These are phyloP conservation scores for Anticlea derivata DNA, from an alignment of 2,888 invertebrate genomes.

Conservation along the genomic window DNA sequence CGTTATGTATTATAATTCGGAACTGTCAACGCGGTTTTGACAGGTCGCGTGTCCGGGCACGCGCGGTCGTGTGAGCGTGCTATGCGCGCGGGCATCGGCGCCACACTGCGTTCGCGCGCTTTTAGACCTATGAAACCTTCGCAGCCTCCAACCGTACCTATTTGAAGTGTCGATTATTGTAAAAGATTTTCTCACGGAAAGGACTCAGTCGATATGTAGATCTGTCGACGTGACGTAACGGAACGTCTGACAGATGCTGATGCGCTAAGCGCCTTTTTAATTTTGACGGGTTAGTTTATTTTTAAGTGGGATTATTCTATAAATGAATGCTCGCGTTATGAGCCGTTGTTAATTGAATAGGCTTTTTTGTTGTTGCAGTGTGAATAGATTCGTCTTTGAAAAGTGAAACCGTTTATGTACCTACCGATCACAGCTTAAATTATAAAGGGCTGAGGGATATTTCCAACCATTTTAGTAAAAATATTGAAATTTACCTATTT, in stretches of 20 bases:
- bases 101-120: conserved; percentile 83
- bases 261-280: conserved; percentile 63
- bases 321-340: conserved; percentile 66
- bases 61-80: conserved; percentile 76
- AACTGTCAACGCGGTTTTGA: conserved; percentile 65
- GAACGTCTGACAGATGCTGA: conserved; percentile 69
- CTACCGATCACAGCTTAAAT: neutral
- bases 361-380: conserved; percentile 59
- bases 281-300: conserved; percentile 68
- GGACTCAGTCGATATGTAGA: conserved; percentile 64
- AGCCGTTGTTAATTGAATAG: conserved; percentile 62
- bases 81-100: conserved; percentile 77
- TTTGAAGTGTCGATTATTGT: conserved; percentile 64
- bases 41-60: conserved; percentile 62
- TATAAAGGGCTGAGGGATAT: neutral
- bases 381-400: conserved; percentile 57
- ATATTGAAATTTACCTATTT: too few species aligned
- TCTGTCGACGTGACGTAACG: conserved; percentile 59
- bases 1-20: conserved; percentile 57
- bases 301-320: conserved; percentile 69
- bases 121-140: conserved; percentile 76
- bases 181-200: conserved; percentile 76
- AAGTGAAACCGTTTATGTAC: conserved; percentile 42
- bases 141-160: conserved; percentile 63
- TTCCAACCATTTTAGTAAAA: too few species aligned